A percentile compares a stretch with the other conserved stretches of the same genome.
These are phyloP conservation scores for Spondyliosoma cantharus DNA, from an alignment of 2,797 vertebrate genomes.

Conservation along the genomic window DNA sequence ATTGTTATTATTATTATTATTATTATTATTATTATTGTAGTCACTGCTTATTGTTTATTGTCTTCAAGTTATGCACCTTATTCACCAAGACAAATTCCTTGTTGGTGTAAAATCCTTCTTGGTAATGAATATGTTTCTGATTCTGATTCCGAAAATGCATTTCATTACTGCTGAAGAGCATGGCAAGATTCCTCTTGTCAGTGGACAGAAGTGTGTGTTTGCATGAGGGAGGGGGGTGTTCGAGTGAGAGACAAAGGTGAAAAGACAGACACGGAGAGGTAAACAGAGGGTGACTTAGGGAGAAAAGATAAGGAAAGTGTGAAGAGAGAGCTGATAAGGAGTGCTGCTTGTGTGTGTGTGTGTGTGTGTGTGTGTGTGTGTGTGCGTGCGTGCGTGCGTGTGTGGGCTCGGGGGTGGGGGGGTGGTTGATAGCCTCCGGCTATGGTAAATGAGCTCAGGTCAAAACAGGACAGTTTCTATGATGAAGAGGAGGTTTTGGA, in stretches of 20 bases:
- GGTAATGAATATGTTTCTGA: too few species aligned
- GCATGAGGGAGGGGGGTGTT: not conserved
- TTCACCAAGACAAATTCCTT: too few species aligned
- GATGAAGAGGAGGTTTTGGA: conserved; percentile 43
- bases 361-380: too few species aligned
- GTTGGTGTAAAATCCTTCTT: too few species aligned
- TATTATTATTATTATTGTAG: too few species aligned
- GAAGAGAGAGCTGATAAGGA: conserved; percentile 47
- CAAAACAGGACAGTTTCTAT: conserved; percentile 60
- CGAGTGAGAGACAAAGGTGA: conserved; percentile 25
- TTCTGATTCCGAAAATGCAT: too few species aligned
- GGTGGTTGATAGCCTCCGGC: conserved; percentile 57
- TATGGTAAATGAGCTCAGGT: conserved; percentile 65
- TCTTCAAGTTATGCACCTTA: too few species aligned
- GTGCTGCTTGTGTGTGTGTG: not conserved
- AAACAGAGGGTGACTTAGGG: conserved; percentile 29
- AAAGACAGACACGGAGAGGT: conserved; percentile 10
- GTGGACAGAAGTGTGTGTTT: conserved; percentile 33
- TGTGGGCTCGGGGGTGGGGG: not conserved
- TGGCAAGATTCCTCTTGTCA: conserved; percentile 28
- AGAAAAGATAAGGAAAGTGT: conserved; percentile 5
- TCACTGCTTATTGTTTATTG: too few species aligned
- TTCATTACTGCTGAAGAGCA: conserved; percentile 56
- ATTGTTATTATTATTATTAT: too few species aligned
- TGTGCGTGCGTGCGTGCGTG: too few species aligned